phyloP scores from a whole-genome alignment of 2,888 invertebrate species.

The Parapristionchus giblindavisi region DNA sequence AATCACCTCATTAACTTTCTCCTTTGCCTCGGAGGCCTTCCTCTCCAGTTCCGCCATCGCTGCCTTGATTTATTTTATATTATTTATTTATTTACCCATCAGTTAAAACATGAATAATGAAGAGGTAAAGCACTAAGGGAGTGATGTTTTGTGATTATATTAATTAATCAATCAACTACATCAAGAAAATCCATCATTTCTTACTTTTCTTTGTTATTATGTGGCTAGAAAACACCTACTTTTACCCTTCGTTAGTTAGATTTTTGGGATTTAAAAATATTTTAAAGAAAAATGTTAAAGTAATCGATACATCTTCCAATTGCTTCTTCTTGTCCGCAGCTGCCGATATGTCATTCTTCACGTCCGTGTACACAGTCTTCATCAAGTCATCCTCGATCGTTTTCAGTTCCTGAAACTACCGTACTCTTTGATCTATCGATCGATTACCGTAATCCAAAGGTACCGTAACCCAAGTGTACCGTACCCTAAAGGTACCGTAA shows the following conservation, averaged over 20 bases:
- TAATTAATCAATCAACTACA: too few species aligned
- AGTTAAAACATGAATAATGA: too few species aligned
- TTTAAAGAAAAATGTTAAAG: too few species aligned
- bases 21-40: conserved; percentile 18
- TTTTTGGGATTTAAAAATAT: too few species aligned
- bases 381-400: conserved; percentile 21
- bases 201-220: too few species aligned
- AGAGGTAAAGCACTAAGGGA: too few species aligned
- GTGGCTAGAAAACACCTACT: too few species aligned
- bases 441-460: background rate
- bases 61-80: conserved; percentile 9
- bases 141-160: too few species aligned
- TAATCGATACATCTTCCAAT: conserved; percentile 18
- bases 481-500: background rate
- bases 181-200: too few species aligned
- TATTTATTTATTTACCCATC: too few species aligned
- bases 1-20: conserved; percentile 29
- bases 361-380: conserved; percentile 21
- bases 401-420: conserved; percentile 25
- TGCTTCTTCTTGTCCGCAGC: background rate
- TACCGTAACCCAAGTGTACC: background rate
- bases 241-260: too few species aligned
- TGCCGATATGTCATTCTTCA: background rate
- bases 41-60: conserved; percentile 12
- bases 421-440: background rate